These are phyloP conservation scores for Apodemus agrarius DNA, from an alignment of 2,797 vertebrate species.

Conservation along the genomic window DNA sequence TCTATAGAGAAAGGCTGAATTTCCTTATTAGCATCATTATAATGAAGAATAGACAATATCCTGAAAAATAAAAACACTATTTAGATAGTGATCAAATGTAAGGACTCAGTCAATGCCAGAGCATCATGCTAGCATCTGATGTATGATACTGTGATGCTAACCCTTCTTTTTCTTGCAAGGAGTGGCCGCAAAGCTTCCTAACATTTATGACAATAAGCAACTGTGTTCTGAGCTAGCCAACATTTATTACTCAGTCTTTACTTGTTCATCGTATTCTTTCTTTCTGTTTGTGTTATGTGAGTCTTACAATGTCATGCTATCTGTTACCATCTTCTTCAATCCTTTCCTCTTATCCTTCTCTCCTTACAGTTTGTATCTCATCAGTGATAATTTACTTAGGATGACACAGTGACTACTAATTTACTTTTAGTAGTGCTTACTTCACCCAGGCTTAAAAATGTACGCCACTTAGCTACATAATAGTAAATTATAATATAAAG, in stretches of 20 bases:
- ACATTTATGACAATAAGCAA: not conserved
- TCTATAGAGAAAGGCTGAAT: not conserved
- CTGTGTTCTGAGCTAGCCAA: no score
- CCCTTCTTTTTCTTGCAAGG: not conserved
- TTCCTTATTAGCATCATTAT: not conserved
- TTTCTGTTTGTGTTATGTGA: not conserved
- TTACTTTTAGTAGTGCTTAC: fast-evolving
- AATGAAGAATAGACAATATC: not conserved
- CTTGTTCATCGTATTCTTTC: not conserved
- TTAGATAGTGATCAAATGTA: fast-evolving
- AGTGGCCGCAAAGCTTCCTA: fast-evolving
- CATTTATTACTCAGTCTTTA: fast-evolving
- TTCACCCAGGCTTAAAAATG: not conserved
- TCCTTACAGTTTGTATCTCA: not conserved
- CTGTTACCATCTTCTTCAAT: not conserved
- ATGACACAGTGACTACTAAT: not conserved
- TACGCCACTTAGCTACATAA: not conserved
- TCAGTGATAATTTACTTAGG: not conserved
- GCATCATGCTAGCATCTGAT: not conserved
- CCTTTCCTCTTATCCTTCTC: not conserved
- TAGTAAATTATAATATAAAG: not conserved
- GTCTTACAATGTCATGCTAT: not conserved
- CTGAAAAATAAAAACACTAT: not conserved
- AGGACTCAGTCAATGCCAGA: not conserved
- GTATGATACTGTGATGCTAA: fast-evolving